Evolutionary conservation across 2,888 invertebrate genomes (phyloP), one percentile per base, ranked within the genome.

Genomic region (Troides oblongomaculatus): DNA sequence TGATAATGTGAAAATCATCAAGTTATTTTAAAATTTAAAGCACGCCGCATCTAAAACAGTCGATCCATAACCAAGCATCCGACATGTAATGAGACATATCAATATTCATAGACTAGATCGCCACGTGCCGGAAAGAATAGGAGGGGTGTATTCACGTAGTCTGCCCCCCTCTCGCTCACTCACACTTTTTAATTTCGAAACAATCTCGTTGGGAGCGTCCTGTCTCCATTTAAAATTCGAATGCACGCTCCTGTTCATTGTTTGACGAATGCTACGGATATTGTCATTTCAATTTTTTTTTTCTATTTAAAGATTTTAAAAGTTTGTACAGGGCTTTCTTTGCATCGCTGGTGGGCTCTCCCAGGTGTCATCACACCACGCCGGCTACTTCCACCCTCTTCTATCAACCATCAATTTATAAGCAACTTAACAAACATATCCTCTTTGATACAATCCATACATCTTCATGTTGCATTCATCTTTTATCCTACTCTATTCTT

Each of bases 141-240:
- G 78, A 75, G 69, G 61, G 68, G 56, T 68, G 69, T 72, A 75
- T 76, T 73, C 76, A 76, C 69, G 68, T 73, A 66, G 76, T 76
- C 75, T 75, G 46, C 30, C 10, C 71, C 66, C 74, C 68, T 77
- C 78, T 76, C 76, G 46, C 72, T 78, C 77, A 62, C 77, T 71
- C 78, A 72, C 74, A 77, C 78, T 79, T 77, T 80, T 82, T 79
- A 81, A 81, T 81, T 81, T 79, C 75, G 77, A 77, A 80, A 81
- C 79, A 79, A 81, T 79, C 78, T 80, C 77, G 77, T 77, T 72
- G 74, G 70, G 66, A 75, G 76, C 77, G 75, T 79, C 78, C 77
- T 78, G 76, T 76, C 75, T 72, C 76, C 74, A 80, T 81, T 77
- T 78, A 78, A 81, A 81, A 78, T 81, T 82, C 79, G 78, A 80